Evolutionary conservation across 2,113 vertebrate species (phyloP), one percentile per base, ranked within the genome.

Genomic region (Periophthalmodon schlosseri): DNA sequence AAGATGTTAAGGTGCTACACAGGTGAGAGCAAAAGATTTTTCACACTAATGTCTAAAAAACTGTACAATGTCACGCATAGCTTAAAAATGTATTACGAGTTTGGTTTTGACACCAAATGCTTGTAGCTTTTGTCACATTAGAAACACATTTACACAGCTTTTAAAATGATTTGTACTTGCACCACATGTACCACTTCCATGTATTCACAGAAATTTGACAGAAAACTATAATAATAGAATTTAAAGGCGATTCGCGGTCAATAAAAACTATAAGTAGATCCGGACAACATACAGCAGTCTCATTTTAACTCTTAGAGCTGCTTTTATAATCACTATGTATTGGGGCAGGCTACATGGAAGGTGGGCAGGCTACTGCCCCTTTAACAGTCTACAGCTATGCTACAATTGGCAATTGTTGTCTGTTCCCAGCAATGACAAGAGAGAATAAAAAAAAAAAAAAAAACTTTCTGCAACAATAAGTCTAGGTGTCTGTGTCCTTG

Each of bases 11-110:
- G 52, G 68, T 49, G 64, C 54, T 56, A 63, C 28, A 0, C n/a
- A 84, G 73, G 73, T 66, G 1, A 28, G 69, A 75, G 50, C 79
- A 16, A 21, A 77, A 76, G 16, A 46, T n/a, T 69, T 78, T 82
- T 76, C 61, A 39, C 52, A 71, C 72, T 24, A 72, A 58, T 75
- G 18, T 54, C 50, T 23, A 57, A 68, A 56, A 66, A 76, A 84
- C 81, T 74, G 4, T 44, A 46, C 65, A 15, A 39, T n/a, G 12
- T 46, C 5, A 7, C 39, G 14, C 39, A 13, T 5, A 52, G 16
- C 16, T 44, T 44, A 44, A 44, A 44, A 44, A 44, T 44, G 9
- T 44, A 44, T 44, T 1, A 8, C 2, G 39, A 44, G 39, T 44
- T 44, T 44, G 1, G 6, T 39, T 39, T 39, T 39, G 36, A 39